Percentiles rank a stretch among this genome's conserved stretches.
Evolutionary conservation across 1,140 invertebrate species (phyloP).

Genomic region (Trialeurodes vaporariorum): DNA sequence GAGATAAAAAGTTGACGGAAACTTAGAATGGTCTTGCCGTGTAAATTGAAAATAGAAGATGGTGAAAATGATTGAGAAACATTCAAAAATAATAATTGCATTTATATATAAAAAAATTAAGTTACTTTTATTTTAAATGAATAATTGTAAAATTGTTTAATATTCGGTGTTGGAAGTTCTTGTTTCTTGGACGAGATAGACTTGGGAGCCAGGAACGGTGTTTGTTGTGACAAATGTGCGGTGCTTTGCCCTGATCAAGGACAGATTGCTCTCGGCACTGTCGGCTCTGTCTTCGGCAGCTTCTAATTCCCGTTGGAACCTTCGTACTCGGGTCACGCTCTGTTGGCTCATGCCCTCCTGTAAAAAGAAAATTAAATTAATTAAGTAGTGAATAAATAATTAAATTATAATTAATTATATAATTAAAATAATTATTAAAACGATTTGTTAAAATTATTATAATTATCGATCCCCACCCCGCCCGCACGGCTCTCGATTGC

Average conservation of each 20-base stretch:
- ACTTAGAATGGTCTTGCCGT: neutral
- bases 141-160: neutral
- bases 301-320: conserved; percentile 94
- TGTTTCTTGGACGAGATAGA: conserved; percentile 75
- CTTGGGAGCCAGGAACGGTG: conserved; percentile 70
- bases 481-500: too few species aligned
- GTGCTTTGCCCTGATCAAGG: conserved; percentile 90
- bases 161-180: conserved; percentile 26
- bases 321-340: conserved; percentile 85
- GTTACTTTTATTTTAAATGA: too few species aligned
- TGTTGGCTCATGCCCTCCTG: conserved; percentile 89
- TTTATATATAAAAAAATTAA: neutral
- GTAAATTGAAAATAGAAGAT: neutral
- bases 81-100: too few species aligned
- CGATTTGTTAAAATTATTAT: too few species aligned
- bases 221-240: conserved; percentile 86
- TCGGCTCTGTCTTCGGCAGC: conserved; percentile 93
- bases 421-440: too few species aligned
- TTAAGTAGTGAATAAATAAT: too few species aligned
- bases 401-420: too few species aligned
- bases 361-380: conserved; percentile 25
- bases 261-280: conserved; percentile 82
- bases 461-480: too few species aligned
- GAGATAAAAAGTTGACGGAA: too few species aligned
- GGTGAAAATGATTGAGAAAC: neutral